These are phyloP conservation scores for Phylloscopus collybita DNA, from an alignment of 2,797 vertebrate genomes.

Conservation along the genomic window DNA sequence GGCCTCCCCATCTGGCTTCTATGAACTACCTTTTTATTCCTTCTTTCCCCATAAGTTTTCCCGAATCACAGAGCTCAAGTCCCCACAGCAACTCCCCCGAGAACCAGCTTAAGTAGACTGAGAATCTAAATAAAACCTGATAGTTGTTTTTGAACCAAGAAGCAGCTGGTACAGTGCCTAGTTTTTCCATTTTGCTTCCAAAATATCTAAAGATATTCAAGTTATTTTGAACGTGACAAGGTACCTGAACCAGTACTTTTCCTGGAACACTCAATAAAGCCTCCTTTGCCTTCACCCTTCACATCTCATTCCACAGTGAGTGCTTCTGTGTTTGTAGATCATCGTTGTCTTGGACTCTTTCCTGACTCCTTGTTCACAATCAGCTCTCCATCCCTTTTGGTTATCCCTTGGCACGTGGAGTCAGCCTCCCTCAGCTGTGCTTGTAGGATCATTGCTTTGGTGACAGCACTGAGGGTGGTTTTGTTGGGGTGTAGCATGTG, in stretches of 20 bases:
- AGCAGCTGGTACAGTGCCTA: slow-evolving; percentile 30
- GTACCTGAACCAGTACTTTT: slow-evolving; percentile 8
- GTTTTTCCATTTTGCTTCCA: slow-evolving; percentile 36
- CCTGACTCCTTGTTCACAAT: not conserved
- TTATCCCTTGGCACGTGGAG: not conserved
- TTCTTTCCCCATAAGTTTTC: slow-evolving; percentile 28
- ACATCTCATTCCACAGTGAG: not conserved
- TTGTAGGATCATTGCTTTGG: not conserved
- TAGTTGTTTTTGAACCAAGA: slow-evolving; percentile 36
- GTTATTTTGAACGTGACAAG: slow-evolving; percentile 1
- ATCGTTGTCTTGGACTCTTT: not conserved
- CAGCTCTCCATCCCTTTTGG: not conserved
- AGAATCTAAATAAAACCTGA: slow-evolving; percentile 50
- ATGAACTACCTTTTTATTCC: slow-evolving; percentile 63
- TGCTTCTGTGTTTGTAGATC: not conserved
- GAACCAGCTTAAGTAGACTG: slow-evolving; percentile 5
- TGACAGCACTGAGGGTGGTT: not conserved
- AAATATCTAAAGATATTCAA: slow-evolving; percentile 25
- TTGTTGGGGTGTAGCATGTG: not conserved
- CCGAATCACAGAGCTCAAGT: slow-evolving; percentile 4
- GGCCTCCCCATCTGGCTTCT: slow-evolving; percentile 64
- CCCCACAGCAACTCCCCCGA: not conserved
- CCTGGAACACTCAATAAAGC: not conserved
- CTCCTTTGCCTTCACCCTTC: not conserved
- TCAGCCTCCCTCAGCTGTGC: not conserved